A percentile compares a stretch with the other conserved stretches of the same genome.
Conservation (phyloP, 1,140 invertebrate genomes). For the Megalonaias nervosa region DNA sequence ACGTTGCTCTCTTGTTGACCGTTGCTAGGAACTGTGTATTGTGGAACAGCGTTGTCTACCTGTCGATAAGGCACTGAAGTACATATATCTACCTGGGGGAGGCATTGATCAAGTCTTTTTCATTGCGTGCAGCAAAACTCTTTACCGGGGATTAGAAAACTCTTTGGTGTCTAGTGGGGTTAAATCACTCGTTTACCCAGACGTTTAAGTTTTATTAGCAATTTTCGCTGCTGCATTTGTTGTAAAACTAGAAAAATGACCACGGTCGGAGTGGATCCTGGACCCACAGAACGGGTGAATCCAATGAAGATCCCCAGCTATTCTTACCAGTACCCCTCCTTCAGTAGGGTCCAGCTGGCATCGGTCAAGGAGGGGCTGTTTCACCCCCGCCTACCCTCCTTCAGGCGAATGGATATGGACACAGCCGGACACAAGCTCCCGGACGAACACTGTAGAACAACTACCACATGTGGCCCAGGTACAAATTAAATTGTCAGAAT, state of each 20-base stretch:
- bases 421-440: slow-evolving; percentile 66
- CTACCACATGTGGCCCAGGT: slow-evolving; percentile 66
- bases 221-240: neutral
- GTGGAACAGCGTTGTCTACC: slow-evolving; percentile 1
- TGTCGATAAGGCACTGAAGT: neutral
- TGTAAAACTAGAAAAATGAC: slow-evolving; percentile 51
- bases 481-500: slow-evolving; percentile 2
- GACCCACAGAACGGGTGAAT: slow-evolving; percentile 42
- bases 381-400: slow-evolving; percentile 66
- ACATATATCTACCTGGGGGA: too few relatives aligned
- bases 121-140: neutral
- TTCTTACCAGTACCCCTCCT: slow-evolving; percentile 62
- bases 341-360: slow-evolving; percentile 62
- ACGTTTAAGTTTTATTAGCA: slow-evolving; percentile 2
- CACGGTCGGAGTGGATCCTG: slow-evolving; percentile 58
- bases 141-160: slow-evolving; percentile 2
- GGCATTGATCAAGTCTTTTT: neutral
- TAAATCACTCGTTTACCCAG: neutral
- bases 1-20: slow-evolving; percentile 23
- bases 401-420: slow-evolving; percentile 70
- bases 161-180: neutral
- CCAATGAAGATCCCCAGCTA: slow-evolving; percentile 65
- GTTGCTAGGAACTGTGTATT: slow-evolving; percentile 13
- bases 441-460: slow-evolving; percentile 68
- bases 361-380: slow-evolving; percentile 67